Evolutionary conservation across 2,888 invertebrate species (phyloP).

Genomic region (Mantis religiosa): DNA sequence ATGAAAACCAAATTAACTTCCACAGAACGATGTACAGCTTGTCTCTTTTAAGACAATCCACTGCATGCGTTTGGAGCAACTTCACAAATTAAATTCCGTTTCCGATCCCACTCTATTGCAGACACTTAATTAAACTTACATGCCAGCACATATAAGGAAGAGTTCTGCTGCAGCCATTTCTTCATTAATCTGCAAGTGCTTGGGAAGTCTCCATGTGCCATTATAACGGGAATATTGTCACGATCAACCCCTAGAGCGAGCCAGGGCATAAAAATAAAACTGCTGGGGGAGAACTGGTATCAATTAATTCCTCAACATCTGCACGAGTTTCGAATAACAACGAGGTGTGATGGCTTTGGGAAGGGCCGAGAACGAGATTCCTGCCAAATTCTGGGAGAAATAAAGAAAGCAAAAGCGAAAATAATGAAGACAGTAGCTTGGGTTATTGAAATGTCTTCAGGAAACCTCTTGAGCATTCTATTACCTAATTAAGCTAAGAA

Average conservation of each 20-base stretch:
- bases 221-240: not conserved
- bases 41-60: not conserved
- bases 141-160: not conserved
- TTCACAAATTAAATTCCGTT: not conserved
- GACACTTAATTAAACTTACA: not conserved
- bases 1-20: not conserved
- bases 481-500: too few species aligned
- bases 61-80: not conserved
- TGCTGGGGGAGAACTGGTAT: not conserved
- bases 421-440: not conserved
- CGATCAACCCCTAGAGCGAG: not conserved
- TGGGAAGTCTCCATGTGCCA: not conserved
- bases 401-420: not conserved
- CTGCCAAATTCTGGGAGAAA: not conserved
- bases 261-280: not conserved
- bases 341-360: not conserved
- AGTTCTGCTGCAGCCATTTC: not conserved
- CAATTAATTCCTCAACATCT: not conserved
- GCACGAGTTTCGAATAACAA: not conserved
- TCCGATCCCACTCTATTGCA: not conserved
- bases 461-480: not conserved
- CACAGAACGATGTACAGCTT: not conserved
- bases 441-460: not conserved
- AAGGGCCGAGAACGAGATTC: not conserved
- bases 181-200: not conserved